Evolutionary conservation across 1,140 invertebrate genomes (phyloP), one percentile per base, ranked within the genome.

Genomic region (Acyrthosiphon pisum): DNA sequence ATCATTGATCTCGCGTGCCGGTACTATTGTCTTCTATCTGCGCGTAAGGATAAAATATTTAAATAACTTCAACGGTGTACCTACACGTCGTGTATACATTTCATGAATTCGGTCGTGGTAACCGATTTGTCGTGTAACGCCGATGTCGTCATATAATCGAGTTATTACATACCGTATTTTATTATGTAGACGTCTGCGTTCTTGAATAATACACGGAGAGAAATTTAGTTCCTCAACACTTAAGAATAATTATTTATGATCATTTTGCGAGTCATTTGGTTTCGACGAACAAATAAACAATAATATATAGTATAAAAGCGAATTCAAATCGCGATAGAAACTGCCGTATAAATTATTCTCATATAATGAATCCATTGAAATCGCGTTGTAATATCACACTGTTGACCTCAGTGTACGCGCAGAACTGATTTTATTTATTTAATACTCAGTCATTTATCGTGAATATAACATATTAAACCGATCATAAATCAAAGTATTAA

Each of bases 291-390:
- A 30, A 88, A 88, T 50, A 88, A 48, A 87, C 84, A 87, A 87
- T 87, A 87, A 87, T 87, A 86, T 11, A 23, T 18, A n/a, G 83
- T 30, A 23, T 84, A 84, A 84, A 84, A 86, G 23, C 84, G 41
- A 86, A 88, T 88, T 88, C 30, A 88, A 88, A n/a, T 35, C 46
- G 18, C 44, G 14, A 76, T 88, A 48, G 86, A 8, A 88, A 88
- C n/a, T n/a, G 30, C 83, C 22, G 23, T 26, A 41, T 84, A 26
- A 41, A 41, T 41, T 84, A 41, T 84, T 84, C 23, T 11, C 37
- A 84, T 84, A 84, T 84, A 84, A 84, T 84, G 83, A 84, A 84
- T 84, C 41, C 37, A 44, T 84, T 44, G 37, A 84, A 84, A 84
- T 26, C 35, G 37, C 37, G 23, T 9, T 44, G 23, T 87, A 46